These are phyloP conservation scores for Idaea biselata DNA, from an alignment of 2,888 invertebrate genomes.

Conservation along the genomic window DNA sequence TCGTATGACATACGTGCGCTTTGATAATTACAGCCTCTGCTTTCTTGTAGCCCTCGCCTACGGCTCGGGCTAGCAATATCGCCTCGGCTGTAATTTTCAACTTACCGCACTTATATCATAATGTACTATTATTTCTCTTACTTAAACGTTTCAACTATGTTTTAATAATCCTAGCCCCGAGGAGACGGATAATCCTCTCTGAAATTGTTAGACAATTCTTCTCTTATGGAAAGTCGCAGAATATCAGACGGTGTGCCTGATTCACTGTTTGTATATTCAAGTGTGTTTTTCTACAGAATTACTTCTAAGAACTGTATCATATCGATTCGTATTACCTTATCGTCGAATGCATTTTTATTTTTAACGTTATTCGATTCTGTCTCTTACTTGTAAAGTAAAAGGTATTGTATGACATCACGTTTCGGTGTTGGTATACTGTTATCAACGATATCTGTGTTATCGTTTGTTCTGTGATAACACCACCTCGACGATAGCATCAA, in stretches of 20 bases:
- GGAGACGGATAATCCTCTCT: no score
- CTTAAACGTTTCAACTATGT: no score
- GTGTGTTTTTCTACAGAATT: neutral
- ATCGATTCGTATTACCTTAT: neutral
- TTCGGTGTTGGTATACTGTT: slow-evolving; percentile 3
- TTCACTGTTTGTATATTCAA: neutral
- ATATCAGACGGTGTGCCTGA: neutral
- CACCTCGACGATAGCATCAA: slow-evolving; percentile 25
- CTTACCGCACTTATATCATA: no score
- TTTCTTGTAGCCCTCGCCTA: no score
- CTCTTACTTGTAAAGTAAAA: slow-evolving; percentile 9
- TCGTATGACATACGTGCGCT: no score
- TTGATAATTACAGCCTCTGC: no score
- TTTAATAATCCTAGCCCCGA: no score
- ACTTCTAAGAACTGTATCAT: neutral
- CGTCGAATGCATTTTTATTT: neutral
- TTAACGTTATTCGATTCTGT: neutral
- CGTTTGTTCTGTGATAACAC: slow-evolving; percentile 21
- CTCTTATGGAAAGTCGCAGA: neutral
- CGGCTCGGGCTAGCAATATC: no score
- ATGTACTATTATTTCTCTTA: no score
- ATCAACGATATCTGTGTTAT: slow-evolving; percentile 24
- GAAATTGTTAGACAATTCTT: neutral
- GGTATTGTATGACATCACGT: slow-evolving; percentile 25
- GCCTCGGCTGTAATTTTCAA: no score